Base-by-base conservation (phyloP, 1,140 invertebrate genomes). In the Drosophila repletoides region DNA sequence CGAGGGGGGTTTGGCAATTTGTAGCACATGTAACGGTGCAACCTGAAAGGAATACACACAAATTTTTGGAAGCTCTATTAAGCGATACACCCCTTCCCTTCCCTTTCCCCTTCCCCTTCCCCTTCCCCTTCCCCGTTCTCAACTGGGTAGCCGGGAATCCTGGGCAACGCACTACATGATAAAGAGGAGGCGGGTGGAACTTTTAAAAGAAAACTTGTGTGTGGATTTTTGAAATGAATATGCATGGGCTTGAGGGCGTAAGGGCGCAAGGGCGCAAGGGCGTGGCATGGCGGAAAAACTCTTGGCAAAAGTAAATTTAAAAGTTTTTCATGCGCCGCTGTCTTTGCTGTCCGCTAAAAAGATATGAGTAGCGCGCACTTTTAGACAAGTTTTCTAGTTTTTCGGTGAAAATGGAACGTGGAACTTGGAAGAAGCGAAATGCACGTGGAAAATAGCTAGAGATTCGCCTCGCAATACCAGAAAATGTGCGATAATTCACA, bases 241-340 rank as follows among this genome's bases (percentile, higher is more conserved):
- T 84, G 79, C 74, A 73, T 72, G 68, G 56, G 56, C 34, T 28
- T 53, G 53, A 7, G 45, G 33, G 43, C 14, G 60, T 17, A 33
- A 31, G 15, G 2, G 26, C 22, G 9, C 15, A 17, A 9, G 24
- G 38, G 68, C 48, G 67, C 29, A 49, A 17, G 28, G 36, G 45
- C 3, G 29, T 51, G 45, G 22, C 76, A 40, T 55, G 38, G 34
- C 71, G 66, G 59, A 61, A 74, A 79, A 84, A 87, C 72, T 87
- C 80, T 76, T 87, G 74, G 81, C 75, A 86, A 86, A 87, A 86
- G 81, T 86, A 86, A 86, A 87, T 86, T 86, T 86, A 81, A 86
- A 86, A 86, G 81, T 86, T 86, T 86, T 87, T 73, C 51, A 71
- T 72, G 61, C 48, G 73, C 69, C 72, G 53, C 60, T 59, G 60